Percentiles rank a stretch among this genome's conserved stretches.
Conservation (phyloP, 1,140 invertebrate genomes). For the Tetramorium alpestre region DNA sequence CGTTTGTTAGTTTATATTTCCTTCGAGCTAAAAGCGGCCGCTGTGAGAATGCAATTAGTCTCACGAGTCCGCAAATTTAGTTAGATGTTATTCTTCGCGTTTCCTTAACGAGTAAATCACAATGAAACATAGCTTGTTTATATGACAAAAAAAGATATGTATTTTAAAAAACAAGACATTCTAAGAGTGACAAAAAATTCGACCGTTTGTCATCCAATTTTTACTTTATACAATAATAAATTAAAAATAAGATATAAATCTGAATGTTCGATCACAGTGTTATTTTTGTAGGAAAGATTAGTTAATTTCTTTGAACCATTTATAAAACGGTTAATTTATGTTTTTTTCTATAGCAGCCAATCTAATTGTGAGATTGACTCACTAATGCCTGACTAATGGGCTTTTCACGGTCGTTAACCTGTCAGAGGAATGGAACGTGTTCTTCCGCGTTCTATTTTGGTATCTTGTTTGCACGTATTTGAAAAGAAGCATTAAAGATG, state of each 20-base stretch:
- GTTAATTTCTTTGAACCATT: neutral
- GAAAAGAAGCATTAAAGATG: neutral
- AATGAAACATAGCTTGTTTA: neutral
- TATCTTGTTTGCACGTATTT: neutral
- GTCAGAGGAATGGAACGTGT: conserved; percentile 12
- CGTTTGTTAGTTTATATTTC: conserved; percentile 2
- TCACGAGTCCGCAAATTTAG: conserved; percentile 15
- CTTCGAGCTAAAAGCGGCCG: neutral
- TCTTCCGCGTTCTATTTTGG: conserved; percentile 21
- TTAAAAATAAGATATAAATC: neutral
- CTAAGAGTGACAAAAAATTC: neutral
- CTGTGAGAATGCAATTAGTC: conserved; percentile 16
- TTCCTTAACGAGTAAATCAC: neutral
- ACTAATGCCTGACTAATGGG: neutral
- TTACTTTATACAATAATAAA: neutral
- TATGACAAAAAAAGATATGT: neutral
- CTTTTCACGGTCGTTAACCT: conserved; percentile 17
- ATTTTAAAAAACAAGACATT: neutral
- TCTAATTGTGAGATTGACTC: neutral
- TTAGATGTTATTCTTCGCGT: conserved; percentile 8
- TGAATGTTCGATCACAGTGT: neutral
- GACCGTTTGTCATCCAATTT: neutral
- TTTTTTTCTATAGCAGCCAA: neutral
- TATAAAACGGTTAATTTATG: neutral
- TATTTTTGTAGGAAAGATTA: neutral